Base-by-base conservation (phyloP, 2,888 invertebrate species). In the Ptychoptera albimana region DNA sequence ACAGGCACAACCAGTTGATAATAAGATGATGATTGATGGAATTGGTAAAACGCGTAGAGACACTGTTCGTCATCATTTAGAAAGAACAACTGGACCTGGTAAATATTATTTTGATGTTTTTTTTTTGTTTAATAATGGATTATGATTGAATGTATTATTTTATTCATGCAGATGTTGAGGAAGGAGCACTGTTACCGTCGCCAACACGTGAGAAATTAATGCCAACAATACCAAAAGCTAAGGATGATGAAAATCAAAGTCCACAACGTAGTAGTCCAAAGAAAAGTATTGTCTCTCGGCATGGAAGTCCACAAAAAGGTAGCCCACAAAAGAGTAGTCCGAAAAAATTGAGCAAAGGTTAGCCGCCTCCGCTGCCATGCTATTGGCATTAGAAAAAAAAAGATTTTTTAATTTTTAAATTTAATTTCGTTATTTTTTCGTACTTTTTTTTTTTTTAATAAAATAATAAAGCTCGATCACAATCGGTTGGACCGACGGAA, bases 171-270 rank as follows among this genome's bases (percentile, higher is more conserved):
- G 65, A 64, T 55, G 59, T 63, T 66, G 73, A 74, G 51, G 79
- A 79, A 59, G 78, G 78, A 50, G 74, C 77, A 53, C 68, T 79
- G 54, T 65, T 79, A 59, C 73, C 73, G 53, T 79, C 79, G 57
- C 79, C 79, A 50, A 79, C 79, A 53, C 71, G 78, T 54, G 79
- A 79, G 61, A 79, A 79, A 60, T 63, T 79, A 55, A 77, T 79
- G 70, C 79, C 79, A 51, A 77, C 75, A 49, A 72, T 77, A 46
- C 64, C 66, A 47, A 65, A 63, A 50, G 50, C 54, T 11, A 61
- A 64, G 50, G 65, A 65, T 51, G 61, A 62, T 2, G 62, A 63
- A 50, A 46, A 48, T 13, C 46, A 49, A 37, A 50, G 44, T 43
- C 64, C 64, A 41, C 64, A 64, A 50, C 56, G 60, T 23, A 64